Evolutionary conservation across 64 coral and sea anemone genomes (phyloP), one percentile per base, ranked within the genome.

Genomic region (Astreopora myriophthalma): DNA sequence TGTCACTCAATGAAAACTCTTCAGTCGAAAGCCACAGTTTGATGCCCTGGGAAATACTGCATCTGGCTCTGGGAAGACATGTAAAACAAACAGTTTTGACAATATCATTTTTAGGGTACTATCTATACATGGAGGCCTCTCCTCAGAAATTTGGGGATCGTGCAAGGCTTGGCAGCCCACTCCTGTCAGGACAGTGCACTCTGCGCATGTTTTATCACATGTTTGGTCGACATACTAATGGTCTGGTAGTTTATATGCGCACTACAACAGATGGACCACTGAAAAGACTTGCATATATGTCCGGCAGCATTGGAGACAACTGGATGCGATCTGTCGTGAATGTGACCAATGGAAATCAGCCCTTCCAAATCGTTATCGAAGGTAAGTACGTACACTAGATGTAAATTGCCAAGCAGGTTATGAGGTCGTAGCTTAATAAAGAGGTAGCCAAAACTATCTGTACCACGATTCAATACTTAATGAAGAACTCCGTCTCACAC

Each of bases 171-270:
- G 91, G 73, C 35, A 99, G 97, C 68, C 91, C 94, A 39, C 70
- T 64, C 30, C 76, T 99, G 7, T 58, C 66, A 46, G 97, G 97
- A 31, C 32, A 40, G 22, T 99, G 97, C 33, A 91, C 75, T 20
- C 66, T 99, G 0, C 94, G 97, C n/a, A 77, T 99, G 46, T 99
- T 76, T 55, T 99, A 99, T 65, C 97, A 99, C 76, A 99, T 99
- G 97, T 92, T 75, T 80, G 97, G 97, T 1, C 68, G 25, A 14
- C 94, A 95, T 76, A 67, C 96, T 14, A 85, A 99, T 75, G 76
- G 74, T 16, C 76, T 99, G 6, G 93, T 96, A 52, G 70, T 99
- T 12, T 99, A 95, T 24, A 66, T 92, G 49, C 86, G 94, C 17
- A 95, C 79, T n/a, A 92, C 87, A 4, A 68, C 46, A 17, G 74